These are phyloP conservation scores for Zaprionus bogoriensis DNA, from an alignment of 2,888 invertebrate species.

Conservation along the genomic window DNA sequence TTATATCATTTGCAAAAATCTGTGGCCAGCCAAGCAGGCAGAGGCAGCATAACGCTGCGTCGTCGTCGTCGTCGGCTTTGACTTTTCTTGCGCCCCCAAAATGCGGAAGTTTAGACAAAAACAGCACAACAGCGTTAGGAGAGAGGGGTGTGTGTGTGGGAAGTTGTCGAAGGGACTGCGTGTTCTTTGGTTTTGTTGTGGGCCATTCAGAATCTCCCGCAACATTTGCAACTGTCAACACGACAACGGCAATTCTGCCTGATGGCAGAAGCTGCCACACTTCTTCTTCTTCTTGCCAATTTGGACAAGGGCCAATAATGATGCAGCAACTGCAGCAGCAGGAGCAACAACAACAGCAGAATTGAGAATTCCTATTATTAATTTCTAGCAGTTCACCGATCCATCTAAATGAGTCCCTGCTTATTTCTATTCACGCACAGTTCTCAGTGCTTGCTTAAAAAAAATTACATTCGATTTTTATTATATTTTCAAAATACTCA, in stretches of 20 bases:
- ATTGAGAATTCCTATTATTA: constrained; percentile 32
- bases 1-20: constrained; percentile 73
- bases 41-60: constrained; percentile 37
- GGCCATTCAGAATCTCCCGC: constrained; percentile 40
- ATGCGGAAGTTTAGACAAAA: constrained; percentile 68
- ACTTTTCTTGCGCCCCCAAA: constrained; percentile 56
- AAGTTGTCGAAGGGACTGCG: constrained; percentile 6
- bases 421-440: no score
- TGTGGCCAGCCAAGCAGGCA: constrained; percentile 72
- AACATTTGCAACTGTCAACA: constrained; percentile 76
- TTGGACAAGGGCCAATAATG: constrained; percentile 67
- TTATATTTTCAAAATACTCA: no score
- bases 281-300: constrained; percentile 65
- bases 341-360: not conserved
- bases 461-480: no score
- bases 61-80: no score
- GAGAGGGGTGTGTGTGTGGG: constrained; percentile 15
- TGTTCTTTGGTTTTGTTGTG: constrained; percentile 24
- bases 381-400: constrained; percentile 25
- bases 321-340: constrained; percentile 12
- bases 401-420: no score
- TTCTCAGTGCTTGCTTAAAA: no score
- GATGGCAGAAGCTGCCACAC: constrained; percentile 33
- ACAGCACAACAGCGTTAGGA: constrained; percentile 30
- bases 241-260: constrained; percentile 51